These are phyloP conservation scores for Aleiodes sp. DNA, from an alignment of 1,140 invertebrate species.

Conservation along the genomic window DNA sequence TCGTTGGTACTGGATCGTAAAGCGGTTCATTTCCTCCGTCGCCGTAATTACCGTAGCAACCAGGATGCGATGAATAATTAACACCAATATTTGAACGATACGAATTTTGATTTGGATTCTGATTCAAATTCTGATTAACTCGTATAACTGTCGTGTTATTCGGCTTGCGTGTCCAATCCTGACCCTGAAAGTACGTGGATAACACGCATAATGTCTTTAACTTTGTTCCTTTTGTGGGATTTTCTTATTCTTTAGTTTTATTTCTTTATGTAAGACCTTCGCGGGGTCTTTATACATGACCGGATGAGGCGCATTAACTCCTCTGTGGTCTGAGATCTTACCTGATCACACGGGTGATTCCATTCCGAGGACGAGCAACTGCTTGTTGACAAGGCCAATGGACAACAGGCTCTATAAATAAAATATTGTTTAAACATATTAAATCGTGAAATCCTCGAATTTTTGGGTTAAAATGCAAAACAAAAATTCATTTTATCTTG, in stretches of 20 bases:
- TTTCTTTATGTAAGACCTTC: constrained; percentile 15
- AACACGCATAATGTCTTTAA: not conserved
- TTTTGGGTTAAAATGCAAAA: too few relatives aligned
- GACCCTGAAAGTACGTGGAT: constrained; percentile 41
- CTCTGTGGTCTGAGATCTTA: constrained; percentile 35
- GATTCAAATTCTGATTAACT: constrained; percentile 52
- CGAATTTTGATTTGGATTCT: constrained; percentile 44
- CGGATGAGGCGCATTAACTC: constrained; percentile 22
- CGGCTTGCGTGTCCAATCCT: constrained; percentile 60
- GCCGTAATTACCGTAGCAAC: constrained; percentile 46
- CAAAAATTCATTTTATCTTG: too few relatives aligned
- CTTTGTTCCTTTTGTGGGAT: too few relatives aligned
- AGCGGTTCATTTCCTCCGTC: constrained; percentile 59
- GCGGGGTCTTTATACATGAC: not conserved
- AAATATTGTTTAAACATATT: constrained; percentile 4
- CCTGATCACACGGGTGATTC: constrained; percentile 58
- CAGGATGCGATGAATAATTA: constrained; percentile 37
- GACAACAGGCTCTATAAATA: constrained; percentile 55
- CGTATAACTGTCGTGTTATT: constrained; percentile 64
- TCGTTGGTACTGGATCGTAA: constrained; percentile 61
- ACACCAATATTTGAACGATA: constrained; percentile 38
- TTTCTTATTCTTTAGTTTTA: constrained; percentile 2
- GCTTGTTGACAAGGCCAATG: constrained; percentile 55
- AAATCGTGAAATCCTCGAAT: too few relatives aligned
- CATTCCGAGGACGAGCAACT: constrained; percentile 57